Percentiles rank a stretch among this genome's conserved stretches.
These are phyloP conservation scores for Lepisosteus oculatus DNA, from an alignment of 2,113 vertebrate species.

Conservation along the genomic window DNA sequence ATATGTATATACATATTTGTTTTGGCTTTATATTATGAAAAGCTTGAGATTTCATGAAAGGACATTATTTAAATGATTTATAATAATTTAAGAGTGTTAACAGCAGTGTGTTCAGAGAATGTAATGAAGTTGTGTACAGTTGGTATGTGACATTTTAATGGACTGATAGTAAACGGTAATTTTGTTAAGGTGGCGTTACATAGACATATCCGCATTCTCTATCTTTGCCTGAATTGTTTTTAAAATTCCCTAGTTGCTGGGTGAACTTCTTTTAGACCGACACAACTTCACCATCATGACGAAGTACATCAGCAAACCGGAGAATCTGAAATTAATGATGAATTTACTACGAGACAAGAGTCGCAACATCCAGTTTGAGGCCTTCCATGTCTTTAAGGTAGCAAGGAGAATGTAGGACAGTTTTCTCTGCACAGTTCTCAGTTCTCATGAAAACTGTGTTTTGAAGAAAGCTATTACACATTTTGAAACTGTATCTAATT, in stretches of 20 bases:
- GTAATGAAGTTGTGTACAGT: too few relatives aligned
- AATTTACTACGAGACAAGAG: conserved; percentile 83
- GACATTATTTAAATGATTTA: too few relatives aligned
- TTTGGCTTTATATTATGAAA: too few relatives aligned
- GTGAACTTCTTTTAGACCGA: conserved; percentile 76
- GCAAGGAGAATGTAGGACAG: background rate
- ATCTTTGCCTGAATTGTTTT: conserved; percentile 12
- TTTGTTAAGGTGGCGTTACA: background rate
- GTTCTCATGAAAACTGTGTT: too few relatives aligned
- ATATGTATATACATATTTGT: too few relatives aligned
- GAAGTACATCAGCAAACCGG: conserved; percentile 83
- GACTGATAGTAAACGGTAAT: background rate
- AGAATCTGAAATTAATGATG: conserved; percentile 85
- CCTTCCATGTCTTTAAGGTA: conserved; percentile 85
- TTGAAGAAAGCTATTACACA: too few relatives aligned
- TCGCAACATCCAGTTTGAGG: conserved; percentile 84
- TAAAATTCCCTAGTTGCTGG: conserved; percentile 62
- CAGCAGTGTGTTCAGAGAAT: too few relatives aligned
- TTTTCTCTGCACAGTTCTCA: too few relatives aligned
- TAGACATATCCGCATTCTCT: background rate
- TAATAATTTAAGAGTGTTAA: too few relatives aligned
- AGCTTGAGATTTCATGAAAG: too few relatives aligned
- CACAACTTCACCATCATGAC: conserved; percentile 87
- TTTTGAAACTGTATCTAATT: too few relatives aligned
- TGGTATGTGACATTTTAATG: too few relatives aligned